Evolutionary conservation across 1,140 invertebrate genomes (phyloP), one percentile per base, ranked within the genome.

Genomic region (Diabrotica virgifera): DNA sequence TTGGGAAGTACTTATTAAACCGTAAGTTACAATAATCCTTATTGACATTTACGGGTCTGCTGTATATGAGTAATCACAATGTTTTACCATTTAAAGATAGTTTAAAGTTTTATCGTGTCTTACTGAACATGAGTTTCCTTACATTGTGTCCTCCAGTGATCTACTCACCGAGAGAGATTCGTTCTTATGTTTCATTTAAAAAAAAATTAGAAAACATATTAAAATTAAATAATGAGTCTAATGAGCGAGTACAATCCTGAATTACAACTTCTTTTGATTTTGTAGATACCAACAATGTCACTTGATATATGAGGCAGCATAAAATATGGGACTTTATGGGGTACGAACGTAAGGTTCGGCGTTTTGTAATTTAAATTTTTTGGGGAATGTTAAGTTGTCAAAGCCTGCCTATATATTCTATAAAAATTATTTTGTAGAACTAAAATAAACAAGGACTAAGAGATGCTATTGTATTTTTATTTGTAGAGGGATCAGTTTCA

Each of bases 241-340:
- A 46, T 46, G 4, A 46, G 5, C 40, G 0, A 46, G 40, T 46
- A 8, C 40, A 46, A 3, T 5, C n/a, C 40, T 46, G 40, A 10
- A 46, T 46, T 8, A 46, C 40, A 10, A 46, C 24, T 24, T 24
- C 24, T 24, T 46, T 46, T n/a, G 40, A 12, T 24, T 57, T 57
- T 36, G 55, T 57, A 36, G 55, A 36, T 57, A 57, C 24, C 55
- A 24, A 57, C 11, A 57, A 57, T 57, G 55, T 40, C 36, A 57
- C 36, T 57, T 36, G 55, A 57, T 57, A 57, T 36, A 57, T 36
- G 55, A 57, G 24, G 55, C n/a, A 57, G 37, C 10, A 36, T 36
- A 40, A 46, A 46, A 46, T 46, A 46, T 46, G 40, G 40, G 40
- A n/a, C 6, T 46, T 46, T 46, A 46, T 46, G 40, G 40, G 40